Evolutionary conservation across 2,113 vertebrate genomes (phyloP).

Genomic region (Callospermophilus lateralis): DNA sequence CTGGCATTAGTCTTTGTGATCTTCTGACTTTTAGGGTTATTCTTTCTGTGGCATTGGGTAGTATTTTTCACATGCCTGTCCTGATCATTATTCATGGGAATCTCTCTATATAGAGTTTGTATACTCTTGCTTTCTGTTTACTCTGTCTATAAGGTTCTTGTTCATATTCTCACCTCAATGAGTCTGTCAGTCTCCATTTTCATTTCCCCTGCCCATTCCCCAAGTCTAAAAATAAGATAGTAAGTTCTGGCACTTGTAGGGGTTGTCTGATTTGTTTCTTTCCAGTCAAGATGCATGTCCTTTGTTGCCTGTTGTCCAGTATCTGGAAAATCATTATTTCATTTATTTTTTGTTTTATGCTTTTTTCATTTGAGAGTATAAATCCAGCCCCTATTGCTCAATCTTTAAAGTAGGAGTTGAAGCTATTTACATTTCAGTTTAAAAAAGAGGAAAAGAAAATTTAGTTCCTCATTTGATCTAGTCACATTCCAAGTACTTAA

Average conservation of each 20-base stretch:
- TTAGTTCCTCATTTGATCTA: neutral
- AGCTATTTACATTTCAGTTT: conserved; percentile 4
- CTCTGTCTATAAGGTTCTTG: neutral
- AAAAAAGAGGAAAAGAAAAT: neutral
- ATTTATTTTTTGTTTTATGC: neutral
- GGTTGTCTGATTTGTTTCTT: conserved; percentile 14
- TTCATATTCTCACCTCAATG: neutral
- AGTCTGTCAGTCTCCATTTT: neutral
- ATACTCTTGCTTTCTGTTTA: neutral
- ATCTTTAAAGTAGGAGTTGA: conserved; percentile 32
- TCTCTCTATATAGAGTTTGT: neutral
- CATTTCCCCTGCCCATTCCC: neutral
- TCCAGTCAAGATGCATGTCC: neutral
- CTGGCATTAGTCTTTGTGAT: neutral
- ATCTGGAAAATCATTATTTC: neutral
- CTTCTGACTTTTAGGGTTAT: neutral
- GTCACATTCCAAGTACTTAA: neutral
- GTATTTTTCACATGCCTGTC: neutral
- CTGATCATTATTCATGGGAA: neutral
- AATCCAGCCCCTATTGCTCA: neutral
- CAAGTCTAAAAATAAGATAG: neutral
- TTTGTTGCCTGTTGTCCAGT: neutral
- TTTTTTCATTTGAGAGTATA: neutral
- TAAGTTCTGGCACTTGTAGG: conserved; percentile 11
- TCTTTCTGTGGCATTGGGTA: neutral